Evolutionary conservation across 92 coral and sea anemone genomes (phyloP), one percentile per base, ranked within the genome.

Genomic region (Porites divaricata): DNA sequence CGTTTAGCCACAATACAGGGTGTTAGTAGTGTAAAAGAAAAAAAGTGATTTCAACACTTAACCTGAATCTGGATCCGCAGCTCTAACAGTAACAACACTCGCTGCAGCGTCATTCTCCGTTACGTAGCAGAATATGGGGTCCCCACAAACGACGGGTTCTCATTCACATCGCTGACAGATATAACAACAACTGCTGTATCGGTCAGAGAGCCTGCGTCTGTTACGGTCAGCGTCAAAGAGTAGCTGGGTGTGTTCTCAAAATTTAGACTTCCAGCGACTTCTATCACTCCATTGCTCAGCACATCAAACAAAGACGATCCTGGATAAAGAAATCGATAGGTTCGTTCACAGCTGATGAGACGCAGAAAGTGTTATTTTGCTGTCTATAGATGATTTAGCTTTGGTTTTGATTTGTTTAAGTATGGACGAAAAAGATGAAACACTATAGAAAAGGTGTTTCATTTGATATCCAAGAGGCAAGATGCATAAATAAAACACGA

Each of bases 61-160:
- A 90, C 93, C 93, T 84, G 77, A 77, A 63, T 90, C 93, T 25
- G 91, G 81, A 16, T 90, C 93, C 9, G 78, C 73, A 15, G 93
- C 93, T 3, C 89, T 15, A 5, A 78, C 93, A 8, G 89, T 90
- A 28, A 87, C 93, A 23, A 90, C 93, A 66, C 93, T 83, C 17
- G 93, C 91, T 16, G 86, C 80, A 1, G 75, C 83, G 63, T 90
- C 74, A 53, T 90, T 90, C 83, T 90, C 93, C 8, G 71, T 83
- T 1, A 90, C 8, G 72, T 83, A 26, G 89, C 91, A n/a, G 91
- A 57, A 78, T 90, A 90, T 4, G 93, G 84, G 13, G 93, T 91
- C 11, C 84, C 83, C 20, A 24, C 79, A 70, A 90, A 90, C 41
- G 79, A 26, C 11, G 93, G 93, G 41, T 54, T 72, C 25, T 87